A percentile compares a stretch with the other conserved stretches of the same genome.
These are phyloP conservation scores for Agonopterix arenella DNA, from an alignment of 2,888 invertebrate genomes.

Conservation along the genomic window DNA sequence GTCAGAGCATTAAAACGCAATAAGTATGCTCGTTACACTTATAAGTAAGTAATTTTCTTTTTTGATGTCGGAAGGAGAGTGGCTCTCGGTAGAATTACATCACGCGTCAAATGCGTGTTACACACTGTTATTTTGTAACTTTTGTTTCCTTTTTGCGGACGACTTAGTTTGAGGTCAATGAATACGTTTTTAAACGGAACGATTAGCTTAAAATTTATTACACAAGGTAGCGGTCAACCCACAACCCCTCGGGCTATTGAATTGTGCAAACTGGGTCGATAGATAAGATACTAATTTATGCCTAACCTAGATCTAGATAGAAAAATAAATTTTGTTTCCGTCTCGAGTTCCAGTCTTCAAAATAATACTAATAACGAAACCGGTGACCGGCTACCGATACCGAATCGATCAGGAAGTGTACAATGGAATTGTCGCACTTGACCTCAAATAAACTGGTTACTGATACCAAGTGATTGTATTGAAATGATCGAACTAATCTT, in stretches of 20 bases:
- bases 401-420: constrained; percentile 30
- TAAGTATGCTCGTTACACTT: constrained; percentile 5
- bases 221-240: too few relatives aligned
- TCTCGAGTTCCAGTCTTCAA: not conserved
- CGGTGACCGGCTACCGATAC: constrained; percentile 24
- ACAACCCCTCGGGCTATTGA: too few relatives aligned
- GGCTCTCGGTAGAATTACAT: constrained; percentile 6
- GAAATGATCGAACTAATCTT: not conserved
- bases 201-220: too few relatives aligned
- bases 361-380: constrained; percentile 17
- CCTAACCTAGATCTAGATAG: not conserved
- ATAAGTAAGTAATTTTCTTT: constrained; percentile 3
- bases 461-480: constrained; percentile 1
- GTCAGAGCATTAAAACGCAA: constrained; percentile 12
- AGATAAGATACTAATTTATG: not conserved
- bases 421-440: constrained; percentile 40
- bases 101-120: constrained; percentile 2
- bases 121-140: not conserved
- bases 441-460: constrained; percentile 35
- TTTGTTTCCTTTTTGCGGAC: not conserved
- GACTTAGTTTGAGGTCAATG: too few relatives aligned
- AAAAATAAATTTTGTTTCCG: not conserved
- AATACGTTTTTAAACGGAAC: too few relatives aligned
- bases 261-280: too few relatives aligned
- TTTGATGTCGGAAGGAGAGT: constrained; percentile 15